Evolutionary conservation across 2,888 invertebrate species (phyloP).

Genomic region (Mythimna lalbum): DNA sequence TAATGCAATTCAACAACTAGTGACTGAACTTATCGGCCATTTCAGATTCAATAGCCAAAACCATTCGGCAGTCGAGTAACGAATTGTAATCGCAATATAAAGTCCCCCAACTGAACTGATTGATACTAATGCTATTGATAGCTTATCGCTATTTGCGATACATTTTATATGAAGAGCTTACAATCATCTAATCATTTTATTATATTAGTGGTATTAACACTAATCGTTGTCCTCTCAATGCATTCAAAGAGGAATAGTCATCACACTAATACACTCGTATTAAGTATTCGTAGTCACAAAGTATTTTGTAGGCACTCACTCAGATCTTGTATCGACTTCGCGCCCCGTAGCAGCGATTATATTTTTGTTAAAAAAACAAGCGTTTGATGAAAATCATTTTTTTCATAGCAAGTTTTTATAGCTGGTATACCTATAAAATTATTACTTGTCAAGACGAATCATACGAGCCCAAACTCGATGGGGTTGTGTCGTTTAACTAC

Average conservation of each 20-base stretch:
- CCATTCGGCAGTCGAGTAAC: not conserved
- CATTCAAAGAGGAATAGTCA: not conserved
- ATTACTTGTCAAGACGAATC: too few relatives aligned
- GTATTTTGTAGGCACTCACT: too few relatives aligned
- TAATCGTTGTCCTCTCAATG: not conserved
- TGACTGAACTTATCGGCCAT: not conserved
- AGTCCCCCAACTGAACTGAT: slow-evolving; percentile 9
- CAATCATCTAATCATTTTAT: not conserved
- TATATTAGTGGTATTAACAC: not conserved
- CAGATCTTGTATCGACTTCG: too few relatives aligned
- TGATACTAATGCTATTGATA: not conserved
- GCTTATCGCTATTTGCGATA: slow-evolving; percentile 14
- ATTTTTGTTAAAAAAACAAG: too few relatives aligned
- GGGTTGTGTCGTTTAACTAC: too few relatives aligned
- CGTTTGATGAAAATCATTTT: too few relatives aligned
- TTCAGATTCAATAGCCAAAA: not conserved
- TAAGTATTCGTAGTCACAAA: too few relatives aligned
- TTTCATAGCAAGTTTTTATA: too few relatives aligned
- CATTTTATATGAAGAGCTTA: slow-evolving; percentile 11
- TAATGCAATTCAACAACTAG: not conserved
- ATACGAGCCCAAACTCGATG: too few relatives aligned
- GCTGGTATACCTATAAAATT: too few relatives aligned
- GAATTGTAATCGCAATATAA: slow-evolving; percentile 17
- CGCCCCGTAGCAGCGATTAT: too few relatives aligned
- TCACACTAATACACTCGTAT: too few relatives aligned